A percentile compares a stretch with the other conserved stretches of the same genome.
phyloP scores from a whole-genome alignment of 2,113 vertebrate species.

The Larimichthys polyactis region DNA sequence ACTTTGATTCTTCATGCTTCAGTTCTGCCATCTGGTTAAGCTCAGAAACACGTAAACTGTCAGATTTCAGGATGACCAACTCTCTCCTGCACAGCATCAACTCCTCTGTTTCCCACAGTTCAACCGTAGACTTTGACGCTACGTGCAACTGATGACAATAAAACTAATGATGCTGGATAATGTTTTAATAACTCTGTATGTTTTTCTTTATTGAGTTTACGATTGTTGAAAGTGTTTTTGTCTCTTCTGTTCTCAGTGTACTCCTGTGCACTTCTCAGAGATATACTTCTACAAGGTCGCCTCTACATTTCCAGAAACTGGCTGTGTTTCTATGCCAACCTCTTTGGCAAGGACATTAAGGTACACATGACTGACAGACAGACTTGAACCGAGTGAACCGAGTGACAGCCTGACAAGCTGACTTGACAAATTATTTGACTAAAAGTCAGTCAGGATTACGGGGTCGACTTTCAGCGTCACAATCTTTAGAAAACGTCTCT shows the following conservation, averaged over 20 bases:
- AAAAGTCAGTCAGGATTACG: constrained; percentile 30
- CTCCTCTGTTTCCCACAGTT: neutral
- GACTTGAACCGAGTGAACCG: constrained; percentile 4
- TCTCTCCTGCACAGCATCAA: neutral
- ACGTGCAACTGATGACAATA: neutral
- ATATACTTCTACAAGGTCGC: constrained; percentile 95
- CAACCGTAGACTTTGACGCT: neutral
- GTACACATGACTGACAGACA: constrained; percentile 76
- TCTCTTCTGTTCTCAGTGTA: constrained; percentile 86
- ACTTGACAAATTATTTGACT: constrained; percentile 29
- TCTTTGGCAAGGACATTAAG: constrained; percentile 98
- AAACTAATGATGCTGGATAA: neutral
- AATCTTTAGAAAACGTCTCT: neutral
- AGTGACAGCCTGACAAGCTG: constrained; percentile 17
- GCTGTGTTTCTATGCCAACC: constrained; percentile 97
- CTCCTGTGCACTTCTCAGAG: constrained; percentile 95
- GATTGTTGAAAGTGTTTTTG: neutral
- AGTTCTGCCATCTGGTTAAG: neutral
- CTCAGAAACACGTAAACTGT: constrained; percentile 1
- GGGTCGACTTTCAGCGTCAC: constrained; percentile 9
- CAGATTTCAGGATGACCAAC: neutral
- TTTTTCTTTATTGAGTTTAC: neutral
- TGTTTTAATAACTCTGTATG: neutral
- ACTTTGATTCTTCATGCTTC: neutral
- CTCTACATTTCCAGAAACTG: constrained; percentile 98